Base-by-base conservation (phyloP, 1,140 invertebrate species). In the Carposina sasakii region DNA sequence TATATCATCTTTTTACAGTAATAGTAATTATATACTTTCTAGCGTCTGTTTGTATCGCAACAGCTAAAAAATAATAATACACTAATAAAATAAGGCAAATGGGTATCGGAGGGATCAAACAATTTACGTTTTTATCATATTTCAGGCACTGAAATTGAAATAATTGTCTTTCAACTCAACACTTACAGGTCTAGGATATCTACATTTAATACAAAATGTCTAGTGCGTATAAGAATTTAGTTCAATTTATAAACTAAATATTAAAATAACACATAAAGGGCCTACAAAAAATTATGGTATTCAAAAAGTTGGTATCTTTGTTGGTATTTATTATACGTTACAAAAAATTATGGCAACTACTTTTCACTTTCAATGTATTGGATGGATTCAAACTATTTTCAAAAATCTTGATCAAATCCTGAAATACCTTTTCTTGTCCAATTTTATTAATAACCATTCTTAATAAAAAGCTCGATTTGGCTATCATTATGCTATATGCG, bases 1-100 rank as follows among this genome's bases (percentile, higher is more conserved):
- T 58, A 56, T 53, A 48, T 23, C 2, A 55, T 62, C 55, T 57
- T 62, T 54, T 53, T 55, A 55, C 50, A 48, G 37, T 60, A 55
- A 49, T 42, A 56, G 56, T 62, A 55, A 51, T 49, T 57, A 57
- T 52, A 45, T 48, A 58, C 56, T 48, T 53, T 57, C 68, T 74
- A 69, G 65, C 67, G 57, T 62, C 71, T 70, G 66, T 53, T 48
- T 39, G 45, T 57, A 52, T 62, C 60, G 62, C 60, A 34, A 52
- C 60, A 61, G 52, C 63, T 76, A 70, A 52, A 41, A 77, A 79
- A 71, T 54, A 57, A 68, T 58, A 67, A 21, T 31, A 16, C 43
- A 52, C 76, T 83, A 81, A 72, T 72, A 81, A 82, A 81, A 81
- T 83, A 83, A 83, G 79, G 79, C 79, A 79, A 78, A 83, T 52